Evolutionary conservation across 2,888 invertebrate genomes (phyloP).

Genomic region (Heliconius charithonia): DNA sequence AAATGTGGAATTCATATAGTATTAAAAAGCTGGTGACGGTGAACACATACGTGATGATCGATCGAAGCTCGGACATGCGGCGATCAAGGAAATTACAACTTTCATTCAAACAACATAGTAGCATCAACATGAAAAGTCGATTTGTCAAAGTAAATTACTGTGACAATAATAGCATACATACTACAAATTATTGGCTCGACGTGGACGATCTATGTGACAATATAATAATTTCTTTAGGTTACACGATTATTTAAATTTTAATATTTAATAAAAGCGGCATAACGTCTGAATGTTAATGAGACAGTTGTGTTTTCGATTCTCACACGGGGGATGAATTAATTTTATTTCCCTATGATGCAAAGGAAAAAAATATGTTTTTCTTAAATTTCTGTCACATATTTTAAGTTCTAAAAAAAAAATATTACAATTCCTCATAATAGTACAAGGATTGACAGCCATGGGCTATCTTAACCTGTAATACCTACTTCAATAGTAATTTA

Average conservation of each 20-base stretch:
- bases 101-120: constrained; percentile 6
- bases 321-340: too few relatives aligned
- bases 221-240: background rate
- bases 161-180: background rate
- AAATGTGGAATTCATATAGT: background rate
- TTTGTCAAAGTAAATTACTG: constrained; percentile 21
- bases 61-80: background rate
- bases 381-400: too few relatives aligned
- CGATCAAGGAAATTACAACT: constrained; percentile 12
- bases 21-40: background rate
- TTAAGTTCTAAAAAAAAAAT: too few relatives aligned
- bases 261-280: background rate
- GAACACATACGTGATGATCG: background rate
- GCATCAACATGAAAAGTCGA: constrained; percentile 6
- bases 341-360: too few relatives aligned
- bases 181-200: background rate
- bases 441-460: too few relatives aligned
- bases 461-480: too few relatives aligned
- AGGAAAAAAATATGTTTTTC: too few relatives aligned
- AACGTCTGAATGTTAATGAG: too few relatives aligned
- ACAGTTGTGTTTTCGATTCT: too few relatives aligned
- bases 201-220: background rate
- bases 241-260: background rate
- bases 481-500: too few relatives aligned
- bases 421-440: too few relatives aligned